Percentiles rank a stretch among this genome's conserved stretches.
Conservation (phyloP, 2,797 vertebrate genomes). For the Semaprochilodus insignis region DNA sequence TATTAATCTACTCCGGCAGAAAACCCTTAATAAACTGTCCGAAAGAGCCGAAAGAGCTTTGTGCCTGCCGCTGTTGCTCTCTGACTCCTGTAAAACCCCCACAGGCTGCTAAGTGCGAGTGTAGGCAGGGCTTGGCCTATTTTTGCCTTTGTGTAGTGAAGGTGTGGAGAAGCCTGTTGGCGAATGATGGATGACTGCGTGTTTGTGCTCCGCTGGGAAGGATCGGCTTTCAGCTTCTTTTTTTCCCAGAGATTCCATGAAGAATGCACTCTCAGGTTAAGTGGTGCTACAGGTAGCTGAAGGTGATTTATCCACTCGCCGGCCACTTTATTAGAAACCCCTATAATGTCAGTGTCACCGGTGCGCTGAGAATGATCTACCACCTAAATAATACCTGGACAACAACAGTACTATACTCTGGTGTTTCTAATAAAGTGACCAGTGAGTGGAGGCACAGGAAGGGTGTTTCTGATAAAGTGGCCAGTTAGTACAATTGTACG, state of each 20-base stretch:
- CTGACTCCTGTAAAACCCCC: constrained; percentile 27
- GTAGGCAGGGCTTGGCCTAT: constrained; percentile 13
- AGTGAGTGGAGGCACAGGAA: no score
- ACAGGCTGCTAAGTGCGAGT: constrained; percentile 9
- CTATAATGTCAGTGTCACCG: neutral
- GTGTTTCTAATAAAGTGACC: no score
- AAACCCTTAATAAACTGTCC: constrained; percentile 17
- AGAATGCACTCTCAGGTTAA: constrained; percentile 48
- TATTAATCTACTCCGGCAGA: constrained; percentile 27
- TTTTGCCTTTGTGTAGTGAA: constrained; percentile 25
- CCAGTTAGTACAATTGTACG: no score
- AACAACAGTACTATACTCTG: no score
- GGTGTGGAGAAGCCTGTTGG: constrained; percentile 39
- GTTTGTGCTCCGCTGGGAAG: constrained; percentile 30
- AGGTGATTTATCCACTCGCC: neutral
- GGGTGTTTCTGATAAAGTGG: no score
- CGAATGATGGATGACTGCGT: constrained; percentile 49
- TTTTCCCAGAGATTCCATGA: constrained; percentile 26
- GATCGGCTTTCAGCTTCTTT: constrained; percentile 27
- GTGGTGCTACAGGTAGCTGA: constrained; percentile 43
- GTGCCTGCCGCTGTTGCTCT: constrained; percentile 19
- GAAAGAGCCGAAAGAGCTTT: constrained; percentile 4
- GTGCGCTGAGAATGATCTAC: neutral
- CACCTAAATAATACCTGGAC: no score
- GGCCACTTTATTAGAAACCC: neutral